Conservation (phyloP, 2,888 invertebrate genomes). For the Trichopria drosophilae region DNA sequence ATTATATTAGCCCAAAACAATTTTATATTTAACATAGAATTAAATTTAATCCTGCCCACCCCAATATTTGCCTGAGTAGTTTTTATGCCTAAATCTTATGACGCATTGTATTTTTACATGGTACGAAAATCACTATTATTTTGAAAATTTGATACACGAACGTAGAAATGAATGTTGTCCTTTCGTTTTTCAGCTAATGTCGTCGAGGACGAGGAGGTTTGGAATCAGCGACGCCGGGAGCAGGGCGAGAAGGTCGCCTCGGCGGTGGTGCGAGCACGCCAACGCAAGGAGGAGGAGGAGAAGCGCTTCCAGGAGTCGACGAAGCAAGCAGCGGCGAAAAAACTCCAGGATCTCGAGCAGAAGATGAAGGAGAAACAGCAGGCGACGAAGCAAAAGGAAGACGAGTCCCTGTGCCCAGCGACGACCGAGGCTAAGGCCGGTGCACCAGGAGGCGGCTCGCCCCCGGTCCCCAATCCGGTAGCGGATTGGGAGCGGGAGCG, state of each 20-base stretch:
- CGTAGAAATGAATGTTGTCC: no score
- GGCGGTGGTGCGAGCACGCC: constrained; percentile 81
- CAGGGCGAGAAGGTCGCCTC: constrained; percentile 74
- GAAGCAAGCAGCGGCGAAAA: constrained; percentile 66
- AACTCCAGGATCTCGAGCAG: constrained; percentile 70
- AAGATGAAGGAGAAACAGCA: constrained; percentile 66
- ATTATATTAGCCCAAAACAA: no score
- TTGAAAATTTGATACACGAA: no score
- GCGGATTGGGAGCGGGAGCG: constrained; percentile 63
- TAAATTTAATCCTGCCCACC: no score
- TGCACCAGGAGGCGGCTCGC: background rate
- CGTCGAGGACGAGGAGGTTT: constrained; percentile 69
- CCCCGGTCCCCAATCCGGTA: constrained; percentile 37
- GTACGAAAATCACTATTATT: no score
- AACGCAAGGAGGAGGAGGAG: constrained; percentile 87
- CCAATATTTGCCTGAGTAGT: no score
- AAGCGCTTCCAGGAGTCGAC: constrained; percentile 72
- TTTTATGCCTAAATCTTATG: no score
- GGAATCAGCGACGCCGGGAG: constrained; percentile 71
- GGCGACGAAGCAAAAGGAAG: constrained; percentile 58
- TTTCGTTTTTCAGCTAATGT: constrained; percentile 33
- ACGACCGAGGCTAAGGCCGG: constrained; percentile 3
- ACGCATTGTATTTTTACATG: no score
- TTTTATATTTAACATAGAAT: no score
- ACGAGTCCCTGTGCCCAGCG: constrained; percentile 38